Conservation (phyloP, 2,113 vertebrate species). For the Lasiurus borealis region DNA sequence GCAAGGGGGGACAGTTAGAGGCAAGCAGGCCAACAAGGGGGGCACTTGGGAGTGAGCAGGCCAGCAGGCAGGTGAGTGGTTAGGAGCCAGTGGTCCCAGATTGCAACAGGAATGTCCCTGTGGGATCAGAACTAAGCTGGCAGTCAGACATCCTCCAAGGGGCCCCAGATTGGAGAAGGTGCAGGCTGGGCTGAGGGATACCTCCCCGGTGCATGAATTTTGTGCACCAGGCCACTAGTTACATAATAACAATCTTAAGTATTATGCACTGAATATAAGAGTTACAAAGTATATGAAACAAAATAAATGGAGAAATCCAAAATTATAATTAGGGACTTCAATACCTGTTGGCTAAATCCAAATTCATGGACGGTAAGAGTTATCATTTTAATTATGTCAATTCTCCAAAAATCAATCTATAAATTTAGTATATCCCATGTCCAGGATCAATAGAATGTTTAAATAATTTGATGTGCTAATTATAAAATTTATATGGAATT, state of each 20-base stretch:
- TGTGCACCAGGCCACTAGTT: no score
- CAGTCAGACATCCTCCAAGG: no score
- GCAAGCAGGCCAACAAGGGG: no score
- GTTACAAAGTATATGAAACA: not conserved
- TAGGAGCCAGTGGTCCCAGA: no score
- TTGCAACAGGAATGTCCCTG: no score
- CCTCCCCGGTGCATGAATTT: no score
- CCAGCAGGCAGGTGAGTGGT: no score
- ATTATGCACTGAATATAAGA: not conserved
- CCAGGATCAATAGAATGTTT: not conserved
- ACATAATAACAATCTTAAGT: not conserved
- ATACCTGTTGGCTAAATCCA: not conserved
- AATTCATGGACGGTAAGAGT: not conserved
- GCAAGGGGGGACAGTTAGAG: no score
- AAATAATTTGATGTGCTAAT: not conserved
- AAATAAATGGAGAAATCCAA: not conserved
- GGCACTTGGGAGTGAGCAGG: no score
- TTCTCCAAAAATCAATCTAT: not conserved
- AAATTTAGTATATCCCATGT: not conserved
- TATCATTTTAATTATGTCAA: not conserved
- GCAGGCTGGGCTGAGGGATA: no score
- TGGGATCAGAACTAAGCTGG: no score
- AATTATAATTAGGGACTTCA: not conserved
- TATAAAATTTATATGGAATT: not conserved
- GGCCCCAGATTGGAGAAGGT: no score